phyloP scores from a whole-genome alignment of 2,113 vertebrate species.

The Genyomyrus donnyi region DNA sequence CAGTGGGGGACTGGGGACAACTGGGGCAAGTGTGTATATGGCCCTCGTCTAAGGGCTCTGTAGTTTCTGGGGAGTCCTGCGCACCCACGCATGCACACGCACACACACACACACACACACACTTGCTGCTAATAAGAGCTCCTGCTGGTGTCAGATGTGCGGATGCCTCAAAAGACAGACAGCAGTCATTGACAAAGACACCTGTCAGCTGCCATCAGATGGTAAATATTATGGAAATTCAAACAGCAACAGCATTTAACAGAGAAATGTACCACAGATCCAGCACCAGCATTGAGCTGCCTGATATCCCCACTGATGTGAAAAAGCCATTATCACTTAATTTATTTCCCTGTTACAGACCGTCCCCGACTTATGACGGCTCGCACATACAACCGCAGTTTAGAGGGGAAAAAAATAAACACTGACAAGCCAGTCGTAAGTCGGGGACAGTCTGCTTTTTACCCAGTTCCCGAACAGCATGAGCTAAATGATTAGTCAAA shows the following conservation, averaged over 20 bases:
- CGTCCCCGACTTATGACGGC: background rate
- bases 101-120: too few species aligned
- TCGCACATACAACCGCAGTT: background rate
- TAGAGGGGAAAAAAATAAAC: background rate
- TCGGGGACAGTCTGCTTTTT: background rate
- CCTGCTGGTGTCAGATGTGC: background rate
- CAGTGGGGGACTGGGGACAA: background rate
- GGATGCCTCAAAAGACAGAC: background rate
- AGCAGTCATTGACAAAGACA: background rate
- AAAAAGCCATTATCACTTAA: background rate
- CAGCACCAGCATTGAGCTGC: background rate
- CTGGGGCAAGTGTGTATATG: background rate
- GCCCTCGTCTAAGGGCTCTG: background rate
- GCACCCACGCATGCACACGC: fast-evolving
- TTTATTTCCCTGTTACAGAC: background rate
- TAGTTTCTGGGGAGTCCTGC: background rate
- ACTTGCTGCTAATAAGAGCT: background rate
- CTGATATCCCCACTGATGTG: background rate
- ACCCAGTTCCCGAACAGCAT: background rate
- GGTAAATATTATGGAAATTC: background rate
- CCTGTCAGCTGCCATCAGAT: background rate
- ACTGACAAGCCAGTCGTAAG: background rate
- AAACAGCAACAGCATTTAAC: background rate
- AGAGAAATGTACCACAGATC: background rate
- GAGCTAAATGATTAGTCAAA: background rate